Base-by-base conservation (phyloP, 2,888 invertebrate genomes). In the Pomacea canaliculata region DNA sequence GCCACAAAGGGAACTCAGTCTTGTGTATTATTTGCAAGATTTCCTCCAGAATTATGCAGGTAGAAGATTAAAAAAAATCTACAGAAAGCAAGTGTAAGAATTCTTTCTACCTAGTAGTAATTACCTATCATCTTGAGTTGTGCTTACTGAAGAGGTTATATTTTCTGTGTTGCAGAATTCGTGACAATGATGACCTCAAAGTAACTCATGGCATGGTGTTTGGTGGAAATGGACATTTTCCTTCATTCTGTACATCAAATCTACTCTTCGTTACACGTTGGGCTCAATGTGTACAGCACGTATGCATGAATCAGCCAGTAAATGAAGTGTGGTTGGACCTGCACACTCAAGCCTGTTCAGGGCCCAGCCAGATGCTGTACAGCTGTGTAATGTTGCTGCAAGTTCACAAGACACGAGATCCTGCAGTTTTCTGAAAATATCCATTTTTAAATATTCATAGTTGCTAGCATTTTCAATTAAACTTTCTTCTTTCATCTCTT, bases 161-260 rank as follows among this genome's bases (percentile, higher is more conserved):
- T 79, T 68, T 76, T 76, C 76, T 74, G 7, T 78, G 69, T 84
- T 85, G 73, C 85, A 86, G 86, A 86, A 81, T 86, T 86, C 76
- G 86, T 86, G 71, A 86, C 85, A 69, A 86, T 86, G 86, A 86
- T 86, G 86, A 86, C 85, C 80, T 84, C 84, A 75, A 86, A 86
- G 85, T 86, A 85, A 80, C 72, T 59, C 37, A 16, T 46, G 19
- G 62, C 59, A 48, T 62, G 60, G 48, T 48, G 60, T 63, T 62
- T 74, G 74, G 74, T 74, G 68, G 68, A 74, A 60, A 62, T 74
- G 74, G 69, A 69, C 74, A 69, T 56, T 74, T 46, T 69, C 68
- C 27, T 73, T 69, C 74, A 74, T 60, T 62, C 59, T 74, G 74
- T 73, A 73, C 68, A 73, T 73, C 68, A 56, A 65, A 60, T 73